These are phyloP conservation scores for Lissonota sp. DNA, from an alignment of 2,888 invertebrate genomes.

Conservation along the genomic window DNA sequence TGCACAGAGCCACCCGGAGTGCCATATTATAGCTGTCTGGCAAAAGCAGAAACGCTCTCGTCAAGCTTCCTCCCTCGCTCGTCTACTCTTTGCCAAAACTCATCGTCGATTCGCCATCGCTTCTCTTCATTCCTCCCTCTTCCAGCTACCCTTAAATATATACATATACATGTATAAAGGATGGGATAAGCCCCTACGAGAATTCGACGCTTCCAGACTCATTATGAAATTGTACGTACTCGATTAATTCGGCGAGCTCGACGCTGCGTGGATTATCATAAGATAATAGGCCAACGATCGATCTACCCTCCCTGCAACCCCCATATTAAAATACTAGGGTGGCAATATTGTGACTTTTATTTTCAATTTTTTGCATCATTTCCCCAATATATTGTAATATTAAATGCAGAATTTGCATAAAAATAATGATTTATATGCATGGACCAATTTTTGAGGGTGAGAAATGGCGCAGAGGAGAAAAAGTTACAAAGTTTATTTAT, in stretches of 20 bases:
- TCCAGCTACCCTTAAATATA: background rate
- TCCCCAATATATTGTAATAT: too few species aligned
- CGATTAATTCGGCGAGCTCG: constrained; percentile 81
- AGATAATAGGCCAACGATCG: constrained; percentile 76
- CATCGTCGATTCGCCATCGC: constrained; percentile 44
- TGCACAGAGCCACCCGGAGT: constrained; percentile 11
- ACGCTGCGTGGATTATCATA: constrained; percentile 81
- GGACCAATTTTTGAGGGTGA: too few species aligned
- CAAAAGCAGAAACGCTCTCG: constrained; percentile 39
- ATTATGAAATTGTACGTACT: constrained; percentile 83
- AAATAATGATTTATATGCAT: too few species aligned
- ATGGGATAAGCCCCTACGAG: constrained; percentile 65
- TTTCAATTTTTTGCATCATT: too few species aligned
- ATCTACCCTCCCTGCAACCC: constrained; percentile 42
- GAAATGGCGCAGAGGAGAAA: background rate
- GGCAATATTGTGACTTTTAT: too few species aligned
- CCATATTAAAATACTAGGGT: constrained; percentile 1
- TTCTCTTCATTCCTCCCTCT: constrained; percentile 43
- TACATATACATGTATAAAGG: constrained; percentile 51
- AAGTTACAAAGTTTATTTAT: background rate
- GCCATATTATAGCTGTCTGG: constrained; percentile 1
- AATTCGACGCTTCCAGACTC: constrained; percentile 70
- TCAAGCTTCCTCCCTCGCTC: constrained; percentile 40
- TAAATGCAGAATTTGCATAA: too few species aligned
- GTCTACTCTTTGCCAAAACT: constrained; percentile 34